These are phyloP conservation scores for Leptodactylus fuscus DNA, from an alignment of 2,113 vertebrate species.

Conservation along the genomic window DNA sequence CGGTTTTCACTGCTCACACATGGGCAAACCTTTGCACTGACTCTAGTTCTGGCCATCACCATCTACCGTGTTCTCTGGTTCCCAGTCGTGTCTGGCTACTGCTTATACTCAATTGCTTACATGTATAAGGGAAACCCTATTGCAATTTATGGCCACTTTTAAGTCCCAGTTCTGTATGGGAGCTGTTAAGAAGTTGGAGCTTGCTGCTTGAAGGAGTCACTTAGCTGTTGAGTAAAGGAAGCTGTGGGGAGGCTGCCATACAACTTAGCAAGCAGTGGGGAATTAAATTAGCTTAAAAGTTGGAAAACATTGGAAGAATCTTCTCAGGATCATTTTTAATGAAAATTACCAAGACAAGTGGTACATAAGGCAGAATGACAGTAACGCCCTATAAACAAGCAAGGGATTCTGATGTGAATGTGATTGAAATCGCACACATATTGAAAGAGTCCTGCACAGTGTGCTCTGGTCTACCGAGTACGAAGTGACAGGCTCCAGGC, in stretches of 20 bases:
- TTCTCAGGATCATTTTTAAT: background rate
- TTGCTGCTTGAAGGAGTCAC: background rate
- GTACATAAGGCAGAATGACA: background rate
- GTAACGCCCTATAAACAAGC: background rate
- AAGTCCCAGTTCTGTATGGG: background rate
- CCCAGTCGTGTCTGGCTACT: too few relatives aligned
- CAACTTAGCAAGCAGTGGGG: background rate
- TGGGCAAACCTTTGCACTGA: too few relatives aligned
- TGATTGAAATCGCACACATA: constrained; percentile 61
- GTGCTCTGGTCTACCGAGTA: constrained; percentile 69
- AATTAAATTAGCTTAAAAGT: background rate
- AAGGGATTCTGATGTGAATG: background rate
- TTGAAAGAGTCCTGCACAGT: constrained; percentile 63
- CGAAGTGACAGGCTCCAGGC: constrained; percentile 67
- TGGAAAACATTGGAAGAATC: background rate
- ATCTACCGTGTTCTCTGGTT: too few relatives aligned
- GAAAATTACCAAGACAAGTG: background rate
- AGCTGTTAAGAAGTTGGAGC: background rate
- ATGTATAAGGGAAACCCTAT: too few relatives aligned
- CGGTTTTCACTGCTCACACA: too few relatives aligned
- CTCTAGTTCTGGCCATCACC: too few relatives aligned
- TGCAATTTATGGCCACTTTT: background rate
- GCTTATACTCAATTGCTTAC: too few relatives aligned
- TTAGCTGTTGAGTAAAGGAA: background rate
- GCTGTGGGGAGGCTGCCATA: background rate